These are phyloP conservation scores for Trypoxylus dichotomus DNA, from an alignment of 1,140 invertebrate species.

Conservation along the genomic window DNA sequence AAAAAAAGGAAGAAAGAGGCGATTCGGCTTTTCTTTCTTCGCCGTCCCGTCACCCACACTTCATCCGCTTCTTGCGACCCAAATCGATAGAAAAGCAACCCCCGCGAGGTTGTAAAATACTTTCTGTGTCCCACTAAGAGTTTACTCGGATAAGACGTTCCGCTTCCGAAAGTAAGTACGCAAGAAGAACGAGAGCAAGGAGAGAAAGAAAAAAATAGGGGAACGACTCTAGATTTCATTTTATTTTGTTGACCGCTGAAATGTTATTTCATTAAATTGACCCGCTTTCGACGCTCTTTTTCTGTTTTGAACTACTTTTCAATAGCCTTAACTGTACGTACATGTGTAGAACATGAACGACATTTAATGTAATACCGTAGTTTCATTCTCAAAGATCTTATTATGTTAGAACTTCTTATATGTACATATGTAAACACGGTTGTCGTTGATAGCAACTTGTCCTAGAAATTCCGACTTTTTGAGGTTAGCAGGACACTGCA, in stretches of 20 bases:
- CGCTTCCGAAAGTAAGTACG: conserved; percentile 14
- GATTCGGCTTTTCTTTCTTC: conserved; percentile 16
- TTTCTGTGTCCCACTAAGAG: conserved; percentile 28
- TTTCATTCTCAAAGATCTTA: neutral
- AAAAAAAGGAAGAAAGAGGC: conserved; percentile 1
- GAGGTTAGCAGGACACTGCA: too few relatives aligned
- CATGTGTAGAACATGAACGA: too few relatives aligned
- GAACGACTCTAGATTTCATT: conserved; percentile 11
- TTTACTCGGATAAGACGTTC: conserved; percentile 27
- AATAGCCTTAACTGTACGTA: neutral
- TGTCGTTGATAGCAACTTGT: too few relatives aligned
- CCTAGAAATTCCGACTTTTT: too few relatives aligned
- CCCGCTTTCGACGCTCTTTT: conserved; percentile 7
- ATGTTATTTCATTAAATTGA: conserved; percentile 25
- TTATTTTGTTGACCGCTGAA: conserved; percentile 24
- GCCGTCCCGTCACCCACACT: conserved; percentile 6
- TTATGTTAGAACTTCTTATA: neutral
- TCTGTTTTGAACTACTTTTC: neutral
- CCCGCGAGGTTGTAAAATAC: conserved; percentile 28
- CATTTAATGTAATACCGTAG: neutral
- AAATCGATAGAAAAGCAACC: conserved; percentile 27
- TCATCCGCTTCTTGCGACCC: conserved; percentile 21
- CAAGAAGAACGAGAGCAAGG: neutral
- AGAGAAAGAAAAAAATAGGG: neutral
- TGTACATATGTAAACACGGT: too few relatives aligned